Evolutionary conservation across 2,888 invertebrate species (phyloP).

Genomic region (Rhamnusium bicolor): DNA sequence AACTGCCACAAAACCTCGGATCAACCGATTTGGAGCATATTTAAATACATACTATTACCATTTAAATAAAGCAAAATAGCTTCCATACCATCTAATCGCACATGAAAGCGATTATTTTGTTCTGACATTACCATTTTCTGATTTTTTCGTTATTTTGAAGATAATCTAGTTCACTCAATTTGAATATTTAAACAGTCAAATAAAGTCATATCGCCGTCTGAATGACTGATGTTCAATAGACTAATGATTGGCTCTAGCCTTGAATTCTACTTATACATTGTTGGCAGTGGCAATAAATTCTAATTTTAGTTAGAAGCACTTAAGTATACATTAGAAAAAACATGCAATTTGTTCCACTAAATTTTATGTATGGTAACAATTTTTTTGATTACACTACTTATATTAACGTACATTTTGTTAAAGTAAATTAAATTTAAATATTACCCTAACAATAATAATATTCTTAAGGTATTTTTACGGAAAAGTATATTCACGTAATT

Average conservation of each 20-base stretch:
- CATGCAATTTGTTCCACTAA: slow-evolving; percentile 26
- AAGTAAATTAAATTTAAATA: too few relatives aligned
- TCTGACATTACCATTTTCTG: too few relatives aligned
- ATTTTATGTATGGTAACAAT: not conserved
- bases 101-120: too few relatives aligned
- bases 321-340: slow-evolving; percentile 38
- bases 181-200: not conserved
- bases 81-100: too few relatives aligned
- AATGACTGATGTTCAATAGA: slow-evolving; percentile 35
- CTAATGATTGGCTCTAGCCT: slow-evolving; percentile 43
- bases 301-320: slow-evolving; percentile 49
- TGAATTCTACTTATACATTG: slow-evolving; percentile 51
- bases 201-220: slow-evolving; percentile 8
- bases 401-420: not conserved
- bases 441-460: too few relatives aligned
- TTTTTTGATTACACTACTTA: not conserved
- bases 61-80: too few relatives aligned
- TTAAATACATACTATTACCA: too few relatives aligned
- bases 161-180: not conserved
- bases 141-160: too few relatives aligned
- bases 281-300: slow-evolving; percentile 48
- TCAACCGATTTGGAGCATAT: too few relatives aligned
- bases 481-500: too few relatives aligned
- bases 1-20: too few relatives aligned
- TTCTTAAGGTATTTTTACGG: too few relatives aligned